Base-by-base conservation (phyloP, 2,888 invertebrate species). In the Amphiduros pacificus region DNA sequence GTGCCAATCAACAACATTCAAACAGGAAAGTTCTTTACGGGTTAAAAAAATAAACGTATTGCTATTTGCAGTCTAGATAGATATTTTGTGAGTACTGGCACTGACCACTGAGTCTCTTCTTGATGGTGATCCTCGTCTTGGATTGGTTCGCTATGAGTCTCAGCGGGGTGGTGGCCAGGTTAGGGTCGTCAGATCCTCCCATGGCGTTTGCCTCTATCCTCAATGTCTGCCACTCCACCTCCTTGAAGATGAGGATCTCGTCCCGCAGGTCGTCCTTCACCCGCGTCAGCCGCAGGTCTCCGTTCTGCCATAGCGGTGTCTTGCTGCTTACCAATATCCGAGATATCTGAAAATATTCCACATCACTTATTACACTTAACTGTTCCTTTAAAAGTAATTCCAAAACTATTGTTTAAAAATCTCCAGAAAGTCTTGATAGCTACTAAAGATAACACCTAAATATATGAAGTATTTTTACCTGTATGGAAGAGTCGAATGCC, bases 401-500 rank as follows among this genome's bases (percentile, higher is more conserved):
- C n/a, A n/a, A n/a, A n/a, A n/a, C n/a, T n/a, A n/a, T n/a, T n/a
- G n/a, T n/a, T n/a, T n/a, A n/a, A n/a, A n/a, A n/a, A n/a, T n/a
- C n/a, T n/a, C n/a, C 6, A 54, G 27, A 11, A 27, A 57, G 9
- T 14, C 9, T 24, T n/a, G n/a, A n/a, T n/a, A 22, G 20, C 4
- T n/a, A 53, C 28, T 17, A 48, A 17, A 28, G 48, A 26, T 50
- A 56, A 56, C 44, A 56, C 20, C 26, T n/a, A 29, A 58, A n/a
- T 14, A 9, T 17, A 27, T 14, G 20, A 56, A 31, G 28, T 9
- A 28, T n/a, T 11, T 28, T 53, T 28, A 96, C 95, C 90, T 95
- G 94, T 81, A 99, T 91, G 75, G 93, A 92, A 65, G 97, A 95
- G 74, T 91, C 90, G 85, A 99, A 99, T 60, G 94, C 93, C 73